These are phyloP conservation scores for Echinometra lucunter DNA, from an alignment of 53 echinoderm and acorn worm genomes.

Conservation along the genomic window DNA sequence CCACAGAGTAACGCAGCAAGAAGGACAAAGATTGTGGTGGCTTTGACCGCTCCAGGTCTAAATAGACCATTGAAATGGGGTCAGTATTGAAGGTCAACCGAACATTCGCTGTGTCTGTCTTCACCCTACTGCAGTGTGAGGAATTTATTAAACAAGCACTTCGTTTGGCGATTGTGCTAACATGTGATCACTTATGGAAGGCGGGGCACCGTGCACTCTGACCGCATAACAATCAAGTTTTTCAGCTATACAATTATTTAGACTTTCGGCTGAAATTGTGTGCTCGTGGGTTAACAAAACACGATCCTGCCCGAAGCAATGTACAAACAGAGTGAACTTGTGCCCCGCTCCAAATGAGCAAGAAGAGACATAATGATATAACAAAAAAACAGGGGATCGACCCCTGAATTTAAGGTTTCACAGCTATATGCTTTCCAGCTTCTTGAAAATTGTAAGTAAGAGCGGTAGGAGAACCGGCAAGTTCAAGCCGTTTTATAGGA, in stretches of 20 bases:
- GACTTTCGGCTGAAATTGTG: slow-evolving; percentile 4
- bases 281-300: slow-evolving; percentile 51
- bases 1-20: not conserved
- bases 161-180: not conserved
- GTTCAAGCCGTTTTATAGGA: not conserved
- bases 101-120: not conserved
- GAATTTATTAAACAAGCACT: slow-evolving; percentile 28
- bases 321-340: not conserved
- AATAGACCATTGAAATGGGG: not conserved
- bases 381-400: not conserved
- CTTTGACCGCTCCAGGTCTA: not conserved
- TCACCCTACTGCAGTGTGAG: not conserved
- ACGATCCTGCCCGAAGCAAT: slow-evolving; percentile 40
- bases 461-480: not conserved
- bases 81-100: not conserved
- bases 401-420: not conserved
- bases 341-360: not conserved
- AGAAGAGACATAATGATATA: too few species aligned
- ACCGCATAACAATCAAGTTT: slow-evolving; percentile 47
- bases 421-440: not conserved
- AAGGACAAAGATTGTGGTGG: not conserved
- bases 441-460: not conserved
- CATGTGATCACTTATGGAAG: slow-evolving; percentile 14
- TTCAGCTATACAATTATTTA: slow-evolving; percentile 29
- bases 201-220: not conserved